phyloP scores from a whole-genome alignment of 2,888 invertebrate genomes.

The Athalia rosae region DNA sequence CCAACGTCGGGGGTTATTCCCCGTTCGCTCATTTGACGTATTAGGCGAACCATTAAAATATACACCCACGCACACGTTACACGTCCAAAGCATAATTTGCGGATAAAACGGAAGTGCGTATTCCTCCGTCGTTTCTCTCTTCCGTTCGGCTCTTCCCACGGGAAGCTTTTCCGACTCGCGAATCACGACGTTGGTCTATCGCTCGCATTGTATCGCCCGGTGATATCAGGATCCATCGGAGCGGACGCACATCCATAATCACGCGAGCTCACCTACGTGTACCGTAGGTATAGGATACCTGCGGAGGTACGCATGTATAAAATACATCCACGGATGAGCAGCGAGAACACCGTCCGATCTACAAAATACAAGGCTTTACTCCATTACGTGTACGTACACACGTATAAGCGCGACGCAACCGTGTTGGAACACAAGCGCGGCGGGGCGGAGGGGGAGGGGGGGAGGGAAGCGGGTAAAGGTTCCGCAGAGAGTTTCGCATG shows the following conservation, averaged over 20 bases:
- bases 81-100: no score
- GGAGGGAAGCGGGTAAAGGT: conserved; percentile 42
- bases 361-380: conserved; percentile 38
- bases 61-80: no score
- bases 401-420: neutral
- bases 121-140: no score
- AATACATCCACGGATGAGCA: neutral
- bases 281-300: neutral
- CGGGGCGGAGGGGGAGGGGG: no score
- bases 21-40: no score
- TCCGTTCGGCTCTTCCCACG: no score
- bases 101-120: no score
- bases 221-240: neutral
- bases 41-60: no score
- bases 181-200: conserved; percentile 2
- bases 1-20: no score
- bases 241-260: no score
- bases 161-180: neutral
- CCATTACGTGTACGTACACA: conserved; percentile 5
- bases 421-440: neutral
- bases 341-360: conserved; percentile 18
- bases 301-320: neutral
- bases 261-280: no score
- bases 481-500: conserved; percentile 39
- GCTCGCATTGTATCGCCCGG: neutral